These are phyloP conservation scores for Danionella cerebrum DNA, from an alignment of 2,113 vertebrate species.

Conservation along the genomic window DNA sequence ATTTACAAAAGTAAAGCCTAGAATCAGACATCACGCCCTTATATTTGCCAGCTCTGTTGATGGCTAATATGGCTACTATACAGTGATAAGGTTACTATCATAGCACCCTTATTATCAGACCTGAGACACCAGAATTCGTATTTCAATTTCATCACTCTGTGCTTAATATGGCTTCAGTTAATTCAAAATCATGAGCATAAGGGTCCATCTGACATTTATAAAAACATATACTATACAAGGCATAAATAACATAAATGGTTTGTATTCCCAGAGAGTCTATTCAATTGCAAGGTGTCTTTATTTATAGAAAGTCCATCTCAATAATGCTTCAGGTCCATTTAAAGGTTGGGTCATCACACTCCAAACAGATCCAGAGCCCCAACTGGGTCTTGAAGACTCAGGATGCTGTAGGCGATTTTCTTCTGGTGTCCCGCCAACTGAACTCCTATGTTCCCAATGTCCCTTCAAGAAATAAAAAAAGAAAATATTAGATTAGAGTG, in stretches of 20 bases:
- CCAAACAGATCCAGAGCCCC: constrained; percentile 71
- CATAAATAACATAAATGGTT: constrained; percentile 20
- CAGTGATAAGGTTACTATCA: constrained; percentile 7
- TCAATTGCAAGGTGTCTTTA: neutral
- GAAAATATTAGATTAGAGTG: neutral
- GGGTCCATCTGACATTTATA: neutral
- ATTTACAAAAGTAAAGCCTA: neutral
- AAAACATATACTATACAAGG: constrained; percentile 13
- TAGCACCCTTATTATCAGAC: neutral
- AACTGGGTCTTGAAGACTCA: constrained; percentile 83
- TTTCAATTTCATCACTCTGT: neutral
- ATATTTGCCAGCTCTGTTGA: neutral
- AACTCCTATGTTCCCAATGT: constrained; percentile 84
- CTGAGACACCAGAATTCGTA: neutral
- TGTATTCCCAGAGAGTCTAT: neutral
- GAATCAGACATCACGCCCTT: neutral
- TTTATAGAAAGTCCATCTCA: neutral
- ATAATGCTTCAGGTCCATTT: neutral
- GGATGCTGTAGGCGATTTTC: constrained; percentile 85
- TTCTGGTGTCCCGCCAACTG: constrained; percentile 91
- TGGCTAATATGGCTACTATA: neutral
- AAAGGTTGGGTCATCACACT: constrained; percentile 52
- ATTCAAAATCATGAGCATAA: neutral
- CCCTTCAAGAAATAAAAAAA: constrained; percentile 57
- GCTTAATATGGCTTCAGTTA: constrained; percentile 8